phyloP scores from a whole-genome alignment of 2,113 vertebrate genomes.

The Podiceps cristatus region DNA sequence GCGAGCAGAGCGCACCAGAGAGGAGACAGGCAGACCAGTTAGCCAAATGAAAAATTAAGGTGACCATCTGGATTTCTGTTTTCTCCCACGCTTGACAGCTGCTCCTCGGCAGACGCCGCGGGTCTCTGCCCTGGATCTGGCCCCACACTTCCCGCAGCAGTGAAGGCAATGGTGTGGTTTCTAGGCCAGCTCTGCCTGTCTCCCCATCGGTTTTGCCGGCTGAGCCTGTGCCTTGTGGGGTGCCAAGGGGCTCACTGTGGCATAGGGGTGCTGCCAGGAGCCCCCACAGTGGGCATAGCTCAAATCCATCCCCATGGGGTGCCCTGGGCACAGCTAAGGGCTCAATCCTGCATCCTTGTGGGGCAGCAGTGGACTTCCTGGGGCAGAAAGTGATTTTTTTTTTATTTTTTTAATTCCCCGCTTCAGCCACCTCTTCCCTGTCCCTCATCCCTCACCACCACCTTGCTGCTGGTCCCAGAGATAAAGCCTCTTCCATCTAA shows the following conservation, averaged over 20 bases:
- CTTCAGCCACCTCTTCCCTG: not conserved
- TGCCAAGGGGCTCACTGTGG: not conserved
- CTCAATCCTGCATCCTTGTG: not conserved
- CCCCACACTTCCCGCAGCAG: not conserved
- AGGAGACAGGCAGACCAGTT: not conserved
- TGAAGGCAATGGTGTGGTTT: not conserved
- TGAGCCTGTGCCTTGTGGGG: not conserved
- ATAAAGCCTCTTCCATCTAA: not conserved
- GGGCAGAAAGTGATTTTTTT: not conserved
- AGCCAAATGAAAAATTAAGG: constrained; percentile 25
- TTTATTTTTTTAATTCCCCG: no score
- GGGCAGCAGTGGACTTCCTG: rapidly evolving
- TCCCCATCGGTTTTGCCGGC: not conserved
- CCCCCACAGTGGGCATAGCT: not conserved
- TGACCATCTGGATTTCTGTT: constrained; percentile 45
- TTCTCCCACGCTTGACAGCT: constrained; percentile 36
- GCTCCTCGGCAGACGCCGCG: not conserved
- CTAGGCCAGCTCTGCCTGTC: not conserved
- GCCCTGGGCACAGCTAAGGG: not conserved
- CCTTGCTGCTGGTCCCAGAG: not conserved
- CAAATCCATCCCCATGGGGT: not conserved
- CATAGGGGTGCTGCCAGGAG: not conserved
- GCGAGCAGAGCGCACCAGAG: not conserved
- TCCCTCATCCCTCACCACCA: not conserved
- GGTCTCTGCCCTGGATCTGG: not conserved